Evolutionary conservation across 1,140 invertebrate genomes (phyloP).

Genomic region (Spodoptera frugiperda): DNA sequence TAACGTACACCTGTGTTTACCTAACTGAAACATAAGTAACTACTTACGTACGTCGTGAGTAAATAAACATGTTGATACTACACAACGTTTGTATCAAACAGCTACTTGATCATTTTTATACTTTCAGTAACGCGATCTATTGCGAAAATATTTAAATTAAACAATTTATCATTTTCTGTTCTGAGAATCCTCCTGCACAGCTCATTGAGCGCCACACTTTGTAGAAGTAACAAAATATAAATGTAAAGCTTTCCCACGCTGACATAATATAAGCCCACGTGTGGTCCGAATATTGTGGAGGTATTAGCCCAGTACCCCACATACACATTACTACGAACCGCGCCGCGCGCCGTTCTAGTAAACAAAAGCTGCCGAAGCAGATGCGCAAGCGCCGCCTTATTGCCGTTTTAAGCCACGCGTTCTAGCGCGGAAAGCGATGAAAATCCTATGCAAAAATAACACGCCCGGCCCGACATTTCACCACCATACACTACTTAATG

Average conservation of each 20-base stretch:
- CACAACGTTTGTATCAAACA: no score
- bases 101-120: no score
- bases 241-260: background rate
- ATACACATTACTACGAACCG: slow-evolving; percentile 35
- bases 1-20: no score
- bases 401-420: slow-evolving; percentile 82
- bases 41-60: no score
- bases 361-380: slow-evolving; percentile 68
- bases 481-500: slow-evolving; percentile 48
- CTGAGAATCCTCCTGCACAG: background rate
- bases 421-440: slow-evolving; percentile 71
- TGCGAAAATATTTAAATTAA: no score
- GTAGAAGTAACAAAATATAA: background rate
- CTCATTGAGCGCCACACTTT: background rate
- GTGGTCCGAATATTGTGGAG: slow-evolving; percentile 4
- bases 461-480: slow-evolving; percentile 69
- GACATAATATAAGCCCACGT: slow-evolving; percentile 2
- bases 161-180: no score
- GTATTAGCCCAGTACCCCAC: slow-evolving; percentile 18
- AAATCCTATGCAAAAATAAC: slow-evolving; percentile 77
- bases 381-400: slow-evolving; percentile 62
- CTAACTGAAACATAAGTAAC: no score
- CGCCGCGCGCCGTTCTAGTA: slow-evolving; percentile 56
- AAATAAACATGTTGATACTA: no score
- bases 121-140: no score